phyloP scores from a whole-genome alignment of 2,888 invertebrate species.

The Drosophila kanekoi region DNA sequence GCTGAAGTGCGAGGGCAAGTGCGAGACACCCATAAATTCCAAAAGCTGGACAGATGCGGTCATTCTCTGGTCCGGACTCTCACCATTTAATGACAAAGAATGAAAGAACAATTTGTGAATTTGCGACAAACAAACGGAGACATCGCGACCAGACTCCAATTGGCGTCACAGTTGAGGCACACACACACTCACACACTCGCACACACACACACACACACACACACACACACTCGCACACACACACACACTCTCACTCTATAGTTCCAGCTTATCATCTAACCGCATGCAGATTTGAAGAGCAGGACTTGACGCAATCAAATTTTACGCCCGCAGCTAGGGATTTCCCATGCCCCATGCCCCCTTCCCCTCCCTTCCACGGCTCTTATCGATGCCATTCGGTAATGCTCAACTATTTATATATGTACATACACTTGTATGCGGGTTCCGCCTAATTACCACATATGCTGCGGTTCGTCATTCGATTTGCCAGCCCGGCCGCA shows the following conservation, averaged over 20 bases:
- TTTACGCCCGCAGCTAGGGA: background rate
- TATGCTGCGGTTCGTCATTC: conserved; percentile 29
- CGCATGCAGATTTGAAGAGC: conserved; percentile 19
- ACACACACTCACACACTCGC: conserved; percentile 6
- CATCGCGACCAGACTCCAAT: conserved; percentile 80
- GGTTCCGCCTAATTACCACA: conserved; percentile 27
- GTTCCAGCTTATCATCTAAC: conserved; percentile 29
- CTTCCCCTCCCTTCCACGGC: background rate
- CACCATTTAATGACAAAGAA: conserved; percentile 78
- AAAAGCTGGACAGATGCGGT: conserved; percentile 64
- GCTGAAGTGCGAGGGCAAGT: conserved; percentile 7
- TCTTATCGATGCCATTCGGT: conserved; percentile 7
- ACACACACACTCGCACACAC: background rate
- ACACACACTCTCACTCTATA: background rate
- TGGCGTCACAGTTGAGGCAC: conserved; percentile 52
- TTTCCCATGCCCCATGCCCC: conserved; percentile 1
- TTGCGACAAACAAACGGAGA: conserved; percentile 81
- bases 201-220: background rate
- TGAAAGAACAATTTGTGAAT: conserved; percentile 81
- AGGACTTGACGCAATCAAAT: conserved; percentile 15
- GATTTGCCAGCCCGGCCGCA: conserved; percentile 28
- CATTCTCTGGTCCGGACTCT: conserved; percentile 52
- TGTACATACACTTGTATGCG: conserved; percentile 1
- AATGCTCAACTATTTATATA: background rate
- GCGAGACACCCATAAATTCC: conserved; percentile 76